Conservation (phyloP, 2,888 invertebrate species). For the Drosophila atripex region DNA sequence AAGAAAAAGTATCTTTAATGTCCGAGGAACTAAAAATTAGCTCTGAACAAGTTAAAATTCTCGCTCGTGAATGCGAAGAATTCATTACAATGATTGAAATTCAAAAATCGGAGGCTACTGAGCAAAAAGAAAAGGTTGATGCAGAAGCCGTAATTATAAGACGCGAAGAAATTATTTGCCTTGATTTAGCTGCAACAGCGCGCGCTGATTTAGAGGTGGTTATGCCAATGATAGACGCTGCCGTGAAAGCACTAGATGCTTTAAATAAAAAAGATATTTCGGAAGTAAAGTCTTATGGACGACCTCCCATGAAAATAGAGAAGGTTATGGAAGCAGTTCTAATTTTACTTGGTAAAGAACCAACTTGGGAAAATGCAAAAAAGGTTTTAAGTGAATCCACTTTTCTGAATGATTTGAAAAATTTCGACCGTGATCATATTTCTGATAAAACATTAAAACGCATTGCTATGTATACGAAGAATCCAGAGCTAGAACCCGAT, state of each 20-base stretch:
- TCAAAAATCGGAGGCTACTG: slow-evolving; percentile 92
- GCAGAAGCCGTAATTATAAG: slow-evolving; percentile 89
- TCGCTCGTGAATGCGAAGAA: slow-evolving; percentile 93
- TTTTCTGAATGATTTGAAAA: slow-evolving; percentile 90
- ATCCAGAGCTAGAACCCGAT: slow-evolving; percentile 93
- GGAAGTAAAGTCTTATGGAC: slow-evolving; percentile 95
- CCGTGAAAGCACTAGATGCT: slow-evolving; percentile 90
- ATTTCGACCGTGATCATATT: slow-evolving; percentile 95
- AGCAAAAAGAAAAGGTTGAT: slow-evolving; percentile 90
- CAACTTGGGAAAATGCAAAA: slow-evolving; percentile 95
- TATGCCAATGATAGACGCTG: slow-evolving; percentile 94
- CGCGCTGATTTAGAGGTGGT: slow-evolving; percentile 93
- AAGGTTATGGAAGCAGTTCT: slow-evolving; percentile 96
- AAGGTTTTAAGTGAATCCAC: slow-evolving; percentile 92
- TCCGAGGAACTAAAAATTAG: slow-evolving; percentile 92
- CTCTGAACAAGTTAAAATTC: slow-evolving; percentile 88
- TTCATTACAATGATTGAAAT: slow-evolving; percentile 92
- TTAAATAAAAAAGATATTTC: slow-evolving; percentile 94
- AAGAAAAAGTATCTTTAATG: slow-evolving; percentile 92
- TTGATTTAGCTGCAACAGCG: slow-evolving; percentile 92
- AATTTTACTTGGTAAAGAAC: slow-evolving; percentile 88
- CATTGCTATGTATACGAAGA: slow-evolving; percentile 90
- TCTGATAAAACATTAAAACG: slow-evolving; percentile 92
- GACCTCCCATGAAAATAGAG: slow-evolving; percentile 94
- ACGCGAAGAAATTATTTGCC: slow-evolving; percentile 92